phyloP scores from a whole-genome alignment of 2,797 vertebrate genomes.

The Girardinus metallicus region DNA sequence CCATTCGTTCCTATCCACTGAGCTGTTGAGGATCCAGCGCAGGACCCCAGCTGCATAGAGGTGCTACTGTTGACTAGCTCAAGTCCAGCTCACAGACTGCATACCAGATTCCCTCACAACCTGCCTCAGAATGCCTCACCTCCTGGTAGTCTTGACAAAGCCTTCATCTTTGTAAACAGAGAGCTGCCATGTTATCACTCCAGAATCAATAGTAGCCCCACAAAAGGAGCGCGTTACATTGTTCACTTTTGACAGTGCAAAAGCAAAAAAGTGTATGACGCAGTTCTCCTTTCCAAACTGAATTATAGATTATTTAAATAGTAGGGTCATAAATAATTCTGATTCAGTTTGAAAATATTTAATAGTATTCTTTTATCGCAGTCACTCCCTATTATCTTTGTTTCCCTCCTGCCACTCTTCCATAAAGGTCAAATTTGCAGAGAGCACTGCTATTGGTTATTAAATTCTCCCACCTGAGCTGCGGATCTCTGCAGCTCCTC shows the following conservation, averaged over 20 bases:
- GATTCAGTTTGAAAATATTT: not conserved
- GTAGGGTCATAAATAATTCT: not conserved
- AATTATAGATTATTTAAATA: constrained; percentile 1
- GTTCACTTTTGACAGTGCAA: constrained; percentile 47
- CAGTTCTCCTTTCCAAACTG: constrained; percentile 5
- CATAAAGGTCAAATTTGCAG: not conserved
- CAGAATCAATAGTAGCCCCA: constrained; percentile 48
- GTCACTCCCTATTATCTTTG: not conserved
- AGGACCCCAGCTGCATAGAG: constrained; percentile 55
- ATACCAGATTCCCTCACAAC: constrained; percentile 71
- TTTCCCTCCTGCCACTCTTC: not conserved
- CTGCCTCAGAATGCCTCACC: constrained; percentile 76
- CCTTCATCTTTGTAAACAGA: constrained; percentile 74
- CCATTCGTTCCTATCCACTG: constrained; percentile 8
- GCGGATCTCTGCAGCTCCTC: not conserved
- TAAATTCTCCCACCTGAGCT: not conserved
- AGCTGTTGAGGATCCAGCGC: constrained; percentile 36
- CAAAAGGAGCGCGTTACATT: constrained; percentile 41
- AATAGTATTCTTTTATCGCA: not conserved
- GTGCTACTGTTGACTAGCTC: constrained; percentile 68
- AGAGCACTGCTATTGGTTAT: not conserved
- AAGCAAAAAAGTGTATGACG: constrained; percentile 24
- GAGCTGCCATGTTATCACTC: constrained; percentile 58
- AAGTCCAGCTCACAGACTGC: constrained; percentile 46
- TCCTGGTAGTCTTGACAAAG: constrained; percentile 73